These are phyloP conservation scores for Amphiura filiformis DNA, from an alignment of 35 echinoderm and acorn worm genomes.

Conservation along the genomic window DNA sequence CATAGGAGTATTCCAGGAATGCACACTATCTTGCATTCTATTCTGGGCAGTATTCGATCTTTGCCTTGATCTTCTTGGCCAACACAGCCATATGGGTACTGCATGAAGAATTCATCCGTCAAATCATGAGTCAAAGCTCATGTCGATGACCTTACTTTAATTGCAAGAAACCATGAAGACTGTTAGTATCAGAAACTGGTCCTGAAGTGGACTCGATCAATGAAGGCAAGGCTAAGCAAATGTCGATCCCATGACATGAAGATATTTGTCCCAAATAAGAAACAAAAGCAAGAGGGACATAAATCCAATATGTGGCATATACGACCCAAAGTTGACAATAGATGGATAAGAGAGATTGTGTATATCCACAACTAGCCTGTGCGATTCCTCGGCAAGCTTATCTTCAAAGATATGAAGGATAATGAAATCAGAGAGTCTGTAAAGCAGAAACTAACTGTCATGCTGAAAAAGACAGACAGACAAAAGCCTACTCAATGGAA, in stretches of 20 bases:
- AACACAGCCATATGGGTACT: neutral
- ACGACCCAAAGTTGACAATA: neutral
- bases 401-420: too few relatives aligned
- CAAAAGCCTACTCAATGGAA: too few relatives aligned
- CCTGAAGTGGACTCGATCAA: too few relatives aligned
- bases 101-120: neutral
- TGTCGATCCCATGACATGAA: neutral
- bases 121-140: neutral
- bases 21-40: neutral
- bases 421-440: too few relatives aligned
- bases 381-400: too few relatives aligned
- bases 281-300: too few relatives aligned
- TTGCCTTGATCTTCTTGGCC: neutral
- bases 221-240: neutral
- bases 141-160: neutral
- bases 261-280: too few relatives aligned
- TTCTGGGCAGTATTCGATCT: neutral
- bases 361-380: too few relatives aligned
- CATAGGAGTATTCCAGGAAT: neutral
- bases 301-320: neutral
- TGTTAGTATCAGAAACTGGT: neutral
- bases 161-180: neutral
- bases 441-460: too few relatives aligned
- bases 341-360: too few relatives aligned
- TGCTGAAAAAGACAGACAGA: too few relatives aligned